Evolutionary conservation across 2,797 vertebrate species (phyloP).

Genomic region (Channallabes apus): DNA sequence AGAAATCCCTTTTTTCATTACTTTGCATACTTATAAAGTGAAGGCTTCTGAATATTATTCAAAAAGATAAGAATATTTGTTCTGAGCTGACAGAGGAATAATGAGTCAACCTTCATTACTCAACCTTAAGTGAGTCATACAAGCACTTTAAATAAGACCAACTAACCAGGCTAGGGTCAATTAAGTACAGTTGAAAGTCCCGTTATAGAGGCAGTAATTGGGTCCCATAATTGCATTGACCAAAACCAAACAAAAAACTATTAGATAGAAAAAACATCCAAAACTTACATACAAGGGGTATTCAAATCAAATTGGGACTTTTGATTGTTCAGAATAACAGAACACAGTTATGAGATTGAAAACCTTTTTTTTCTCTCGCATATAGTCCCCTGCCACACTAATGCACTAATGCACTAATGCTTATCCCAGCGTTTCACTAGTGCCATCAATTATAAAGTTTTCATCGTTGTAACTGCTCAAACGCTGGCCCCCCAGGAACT

Average conservation of each 20-base stretch:
- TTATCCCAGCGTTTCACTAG: too few species aligned
- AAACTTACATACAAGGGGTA: background rate
- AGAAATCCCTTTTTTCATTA: background rate
- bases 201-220: background rate
- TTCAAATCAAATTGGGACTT: too few species aligned
- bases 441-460: too few species aligned
- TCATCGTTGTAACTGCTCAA: too few species aligned
- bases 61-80: background rate
- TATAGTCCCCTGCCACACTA: too few species aligned
- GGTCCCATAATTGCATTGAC: background rate
- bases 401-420: too few species aligned
- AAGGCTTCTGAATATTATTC: slow-evolving; percentile 4
- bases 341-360: too few species aligned
- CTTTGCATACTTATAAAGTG: background rate
- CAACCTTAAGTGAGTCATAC: background rate
- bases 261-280: background rate
- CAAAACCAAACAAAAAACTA: background rate
- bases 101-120: background rate
- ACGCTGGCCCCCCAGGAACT: too few species aligned
- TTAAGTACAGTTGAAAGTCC: background rate
- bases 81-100: background rate
- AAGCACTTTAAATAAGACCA: background rate
- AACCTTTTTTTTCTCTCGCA: too few species aligned
- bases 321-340: too few species aligned
- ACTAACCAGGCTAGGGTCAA: background rate